Base-by-base conservation (phyloP, 2,113 vertebrate genomes). In the Probosciger aterrimus region DNA sequence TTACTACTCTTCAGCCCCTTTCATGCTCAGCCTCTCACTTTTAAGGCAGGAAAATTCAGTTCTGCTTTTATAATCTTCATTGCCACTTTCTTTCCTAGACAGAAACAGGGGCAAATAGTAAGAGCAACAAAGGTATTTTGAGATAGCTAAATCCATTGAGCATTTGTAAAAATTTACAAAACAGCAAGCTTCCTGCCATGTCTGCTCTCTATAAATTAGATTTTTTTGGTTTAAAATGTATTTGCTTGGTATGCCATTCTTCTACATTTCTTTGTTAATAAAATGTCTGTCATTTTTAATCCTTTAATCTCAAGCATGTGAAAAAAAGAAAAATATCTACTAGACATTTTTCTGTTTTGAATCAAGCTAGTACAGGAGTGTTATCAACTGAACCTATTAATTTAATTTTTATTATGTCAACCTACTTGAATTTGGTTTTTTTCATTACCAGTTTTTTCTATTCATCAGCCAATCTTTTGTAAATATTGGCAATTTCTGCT, bases 401-500 rank as follows among this genome's bases (percentile, higher is more conserved):
- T 88, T 70, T 83, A 1, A 10, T 18, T 85, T 87, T 74, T 81
- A 35, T 55, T 67, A 43, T 55, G 14, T 44, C 47, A 78, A 16
- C 4, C 17, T 50, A 39, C 5, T 4, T 9, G 2, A 73, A 69
- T 5, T 25, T 44, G 5, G 1, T 0, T 46, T 74, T 57, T 67
- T 31, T 52, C 6, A 7, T 74, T 53, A 16, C 41, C 0, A 9
- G 14, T 49, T 89, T 44, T 63, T 23, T 10, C 12, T 74, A 9
- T 28, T 59, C 8, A 62, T 57, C 7, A 27, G 28, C 52, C 14
- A 73, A 25, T 41, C 11, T 9, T 62, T 93, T 49, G 10, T 25
- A 44, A 68, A 78, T 75, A 39, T 84, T 47, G 10, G 3, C 20
- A 70, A 46, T 76, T 85, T 91, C 43, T 88, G 14, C 65, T 69